Evolutionary conservation across 1,140 invertebrate species (phyloP), one percentile per base, ranked within the genome.

Genomic region (Idris sp.): DNA sequence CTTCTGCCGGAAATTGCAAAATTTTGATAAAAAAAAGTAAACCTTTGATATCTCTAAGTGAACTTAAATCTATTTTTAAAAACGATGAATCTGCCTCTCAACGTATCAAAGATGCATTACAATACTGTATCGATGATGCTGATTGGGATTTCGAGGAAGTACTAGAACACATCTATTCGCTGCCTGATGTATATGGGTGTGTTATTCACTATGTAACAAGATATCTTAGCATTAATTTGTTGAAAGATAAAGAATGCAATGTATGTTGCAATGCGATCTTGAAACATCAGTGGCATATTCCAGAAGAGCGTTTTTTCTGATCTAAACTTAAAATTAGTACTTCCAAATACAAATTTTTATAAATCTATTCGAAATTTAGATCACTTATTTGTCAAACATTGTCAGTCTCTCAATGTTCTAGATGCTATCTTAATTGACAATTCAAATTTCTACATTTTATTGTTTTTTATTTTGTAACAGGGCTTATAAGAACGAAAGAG

Each of bases 281-380:
- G 4, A 40, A 54, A n/a, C 49, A 54, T 18, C 0, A 13, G 9
- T 54, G 36, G 49, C 16, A 54, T 25, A 28, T 36, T 1, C 49
- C 35, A 3, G 36, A 54, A 54, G 49, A 41, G 14, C 10, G 7
- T 25, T 1, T 51, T n/a, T 19, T n/a, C 4, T 13, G 26, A 26
- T 7, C 11, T 25, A 4, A 7, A 54, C 10, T 9, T 16, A 8
- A 54, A 54, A 54, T 22, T 54, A 11, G 4, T 18, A 2, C 49
- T 22, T 11, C 22, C 41, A 0, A 54, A 54, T 54, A 4, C 0
- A 28, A 15, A 54, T 30, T 40, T 54, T 54, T 41, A 28, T 11
- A 15, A n/a, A 18, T 54, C 41, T 54, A 40, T 40, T 9, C 26
- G 41, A 28, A 40, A 28, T 38, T 28, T 54, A 26, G 48, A 51